Evolutionary conservation across 1,140 invertebrate species (phyloP).

Genomic region (Ips typographus): DNA sequence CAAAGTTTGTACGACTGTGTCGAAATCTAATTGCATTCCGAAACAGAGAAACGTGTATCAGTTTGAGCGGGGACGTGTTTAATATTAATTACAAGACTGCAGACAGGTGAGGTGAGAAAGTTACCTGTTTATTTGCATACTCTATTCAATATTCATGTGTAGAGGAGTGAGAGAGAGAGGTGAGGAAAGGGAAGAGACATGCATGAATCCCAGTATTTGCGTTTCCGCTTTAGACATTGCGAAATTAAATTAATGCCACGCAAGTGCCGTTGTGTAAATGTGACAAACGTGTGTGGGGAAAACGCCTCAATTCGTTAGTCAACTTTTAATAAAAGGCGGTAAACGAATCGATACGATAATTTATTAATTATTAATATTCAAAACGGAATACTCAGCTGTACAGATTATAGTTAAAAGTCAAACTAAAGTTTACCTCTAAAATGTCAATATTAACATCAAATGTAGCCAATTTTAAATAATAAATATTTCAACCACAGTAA

Average conservation of each 20-base stretch:
- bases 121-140: slow-evolving; percentile 21
- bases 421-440: too few species aligned
- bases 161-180: background rate
- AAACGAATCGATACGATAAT: too few species aligned
- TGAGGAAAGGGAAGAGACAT: background rate
- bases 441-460: too few species aligned
- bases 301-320: background rate
- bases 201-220: background rate
- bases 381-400: too few species aligned
- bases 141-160: slow-evolving; percentile 14
- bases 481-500: too few species aligned
- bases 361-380: too few species aligned
- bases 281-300: background rate
- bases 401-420: too few species aligned
- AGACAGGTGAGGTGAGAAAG: slow-evolving; percentile 18
- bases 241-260: slow-evolving; percentile 7
- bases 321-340: background rate
- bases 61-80: background rate
- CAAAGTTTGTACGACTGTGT: too few species aligned
- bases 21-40: too few species aligned
- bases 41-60: too few species aligned
- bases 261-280: slow-evolving; percentile 3
- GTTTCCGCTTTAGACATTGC: background rate
- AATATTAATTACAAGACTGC: slow-evolving; percentile 11
- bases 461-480: too few species aligned